These are phyloP conservation scores for Eupithecia vulgata DNA, from an alignment of 2,888 invertebrate genomes.

Conservation along the genomic window DNA sequence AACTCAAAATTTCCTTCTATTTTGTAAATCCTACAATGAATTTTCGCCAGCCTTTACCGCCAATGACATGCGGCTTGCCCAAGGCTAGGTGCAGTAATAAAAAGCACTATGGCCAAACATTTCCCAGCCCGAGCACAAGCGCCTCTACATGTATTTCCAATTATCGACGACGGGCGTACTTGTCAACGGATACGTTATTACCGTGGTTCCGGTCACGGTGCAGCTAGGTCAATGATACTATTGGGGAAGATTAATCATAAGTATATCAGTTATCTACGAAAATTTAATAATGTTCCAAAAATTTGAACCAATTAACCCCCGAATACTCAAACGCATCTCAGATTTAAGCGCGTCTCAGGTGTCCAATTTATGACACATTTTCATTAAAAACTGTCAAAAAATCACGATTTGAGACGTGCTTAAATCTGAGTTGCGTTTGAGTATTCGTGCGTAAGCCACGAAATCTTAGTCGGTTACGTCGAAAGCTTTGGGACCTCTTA, in stretches of 20 bases:
- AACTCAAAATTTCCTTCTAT: background rate
- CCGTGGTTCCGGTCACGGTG: conserved; percentile 20
- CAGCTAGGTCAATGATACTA: conserved; percentile 20
- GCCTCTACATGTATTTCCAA: conserved; percentile 65
- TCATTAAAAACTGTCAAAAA: too few relatives aligned
- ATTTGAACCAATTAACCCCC: too few relatives aligned
- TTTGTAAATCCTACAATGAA: background rate
- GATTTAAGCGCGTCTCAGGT: too few relatives aligned
- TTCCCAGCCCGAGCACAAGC: conserved; percentile 16
- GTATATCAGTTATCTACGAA: too few relatives aligned
- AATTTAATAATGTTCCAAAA: too few relatives aligned
- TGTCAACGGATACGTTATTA: conserved; percentile 57
- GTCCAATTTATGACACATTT: too few relatives aligned
- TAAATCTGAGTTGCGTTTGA: too few relatives aligned
- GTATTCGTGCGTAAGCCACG: too few relatives aligned
- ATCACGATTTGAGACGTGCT: too few relatives aligned
- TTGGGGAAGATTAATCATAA: background rate
- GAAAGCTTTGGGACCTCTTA: too few relatives aligned
- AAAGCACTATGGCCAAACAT: conserved; percentile 33
- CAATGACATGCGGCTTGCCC: background rate
- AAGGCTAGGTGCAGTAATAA: conserved; percentile 10
- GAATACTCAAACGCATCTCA: too few relatives aligned
- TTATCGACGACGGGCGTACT: conserved; percentile 55
- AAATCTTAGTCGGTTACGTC: too few relatives aligned
- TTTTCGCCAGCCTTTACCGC: background rate